A percentile compares a stretch with the other conserved stretches of the same genome.
Evolutionary conservation across 64 coral and sea anemone genomes (phyloP).

Genomic region (Porites lutea): DNA sequence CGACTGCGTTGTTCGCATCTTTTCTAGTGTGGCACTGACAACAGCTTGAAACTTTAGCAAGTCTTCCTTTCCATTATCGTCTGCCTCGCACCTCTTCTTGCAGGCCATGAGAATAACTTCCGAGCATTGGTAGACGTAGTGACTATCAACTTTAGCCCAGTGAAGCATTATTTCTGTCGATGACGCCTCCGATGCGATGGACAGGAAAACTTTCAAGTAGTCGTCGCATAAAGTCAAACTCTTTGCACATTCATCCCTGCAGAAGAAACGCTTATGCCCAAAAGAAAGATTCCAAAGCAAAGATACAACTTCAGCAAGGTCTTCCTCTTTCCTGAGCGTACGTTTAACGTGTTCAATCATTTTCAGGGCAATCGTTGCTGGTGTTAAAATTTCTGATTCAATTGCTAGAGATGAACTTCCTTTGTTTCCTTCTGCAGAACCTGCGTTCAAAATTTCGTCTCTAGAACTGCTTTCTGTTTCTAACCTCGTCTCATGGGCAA

Average conservation of each 20-base stretch:
- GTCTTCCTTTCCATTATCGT: neutral
- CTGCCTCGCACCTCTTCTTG: neutral
- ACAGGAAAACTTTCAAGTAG: neutral
- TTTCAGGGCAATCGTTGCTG: neutral
- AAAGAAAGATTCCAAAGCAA: neutral
- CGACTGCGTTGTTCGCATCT: neutral
- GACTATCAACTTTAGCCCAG: neutral
- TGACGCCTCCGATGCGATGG: neutral
- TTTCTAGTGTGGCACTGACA: neutral
- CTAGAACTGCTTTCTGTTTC: neutral
- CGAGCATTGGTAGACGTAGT: neutral
- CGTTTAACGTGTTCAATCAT: neutral
- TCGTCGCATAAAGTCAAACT: neutral
- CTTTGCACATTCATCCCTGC: neutral
- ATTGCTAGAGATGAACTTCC: neutral
- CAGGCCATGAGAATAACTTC: constrained; percentile 11
- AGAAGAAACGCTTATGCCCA: fast-evolving
- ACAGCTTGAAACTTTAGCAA: neutral
- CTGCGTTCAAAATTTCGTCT: neutral
- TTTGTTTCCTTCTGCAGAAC: neutral
- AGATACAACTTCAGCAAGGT: neutral
- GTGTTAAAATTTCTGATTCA: neutral
- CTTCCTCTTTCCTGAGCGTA: neutral
- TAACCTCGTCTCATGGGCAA: neutral
- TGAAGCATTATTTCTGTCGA: neutral